Evolutionary conservation across 2,797 vertebrate genomes (phyloP).

Genomic region (Psittacula echo): DNA sequence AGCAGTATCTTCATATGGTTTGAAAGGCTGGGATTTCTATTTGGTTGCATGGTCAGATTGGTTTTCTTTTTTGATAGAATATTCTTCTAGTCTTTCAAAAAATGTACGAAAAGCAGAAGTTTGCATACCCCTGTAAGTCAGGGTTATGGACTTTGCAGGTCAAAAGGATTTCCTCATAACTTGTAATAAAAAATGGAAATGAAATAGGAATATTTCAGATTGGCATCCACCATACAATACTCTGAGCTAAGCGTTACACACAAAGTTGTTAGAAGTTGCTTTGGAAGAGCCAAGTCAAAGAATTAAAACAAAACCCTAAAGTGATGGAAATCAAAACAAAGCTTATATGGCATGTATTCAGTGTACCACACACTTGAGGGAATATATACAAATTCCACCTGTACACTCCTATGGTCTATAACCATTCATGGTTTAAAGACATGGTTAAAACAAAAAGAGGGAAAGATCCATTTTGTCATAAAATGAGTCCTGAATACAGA

Average conservation of each 20-base stretch:
- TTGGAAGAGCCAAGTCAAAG: neutral
- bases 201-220: neutral
- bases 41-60: neutral
- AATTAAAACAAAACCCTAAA: neutral
- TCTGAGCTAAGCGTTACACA: neutral
- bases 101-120: neutral
- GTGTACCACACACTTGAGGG: neutral
- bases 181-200: neutral
- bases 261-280: neutral
- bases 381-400: neutral
- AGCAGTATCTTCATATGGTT: neutral
- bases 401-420: neutral
- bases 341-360: neutral
- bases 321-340: neutral
- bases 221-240: neutral
- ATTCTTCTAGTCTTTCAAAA: neutral
- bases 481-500: neutral
- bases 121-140: neutral
- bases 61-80: neutral
- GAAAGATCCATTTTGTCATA: neutral
- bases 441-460: neutral
- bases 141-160: neutral
- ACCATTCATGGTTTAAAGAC: neutral
- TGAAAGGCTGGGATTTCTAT: neutral
- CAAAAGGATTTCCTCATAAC: neutral